Evolutionary conservation across 2,113 vertebrate species (phyloP).

Genomic region (Platichthys flesus): DNA sequence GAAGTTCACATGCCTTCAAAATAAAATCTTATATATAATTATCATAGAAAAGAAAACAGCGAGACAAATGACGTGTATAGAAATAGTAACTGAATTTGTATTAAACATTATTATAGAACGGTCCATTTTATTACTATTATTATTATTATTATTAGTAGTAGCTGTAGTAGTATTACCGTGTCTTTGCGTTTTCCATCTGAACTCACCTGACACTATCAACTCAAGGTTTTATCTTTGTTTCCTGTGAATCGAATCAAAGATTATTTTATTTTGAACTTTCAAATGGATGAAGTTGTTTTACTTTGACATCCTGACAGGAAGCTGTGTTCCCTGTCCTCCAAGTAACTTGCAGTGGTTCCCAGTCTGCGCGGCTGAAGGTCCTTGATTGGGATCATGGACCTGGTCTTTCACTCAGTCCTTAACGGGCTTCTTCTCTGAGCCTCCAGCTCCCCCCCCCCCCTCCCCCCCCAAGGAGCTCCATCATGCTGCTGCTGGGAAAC

Average conservation of each 20-base stretch:
- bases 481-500: conserved; percentile 73
- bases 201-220: too few species aligned
- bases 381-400: conserved; percentile 35
- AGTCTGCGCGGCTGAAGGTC: neutral
- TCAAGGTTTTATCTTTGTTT: too few species aligned
- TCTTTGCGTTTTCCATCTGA: too few species aligned
- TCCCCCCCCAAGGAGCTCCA: conserved; percentile 10
- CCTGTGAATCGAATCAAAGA: too few species aligned
- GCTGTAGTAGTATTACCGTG: too few species aligned
- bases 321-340: rapidly evolving
- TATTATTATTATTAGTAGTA: too few species aligned
- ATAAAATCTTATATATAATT: too few species aligned
- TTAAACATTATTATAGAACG: too few species aligned
- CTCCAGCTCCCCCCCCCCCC: neutral
- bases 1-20: neutral
- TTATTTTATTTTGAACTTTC: too few species aligned
- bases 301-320: conserved; percentile 35
- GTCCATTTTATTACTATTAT: too few species aligned
- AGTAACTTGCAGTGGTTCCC: neutral
- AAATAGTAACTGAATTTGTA: too few species aligned
- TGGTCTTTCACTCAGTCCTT: neutral
- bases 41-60: neutral
- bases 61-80: too few species aligned
- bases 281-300: neutral
- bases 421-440: conserved; percentile 8